These are phyloP conservation scores for Cepphus grylle DNA, from an alignment of 2,113 vertebrate genomes.

Conservation along the genomic window DNA sequence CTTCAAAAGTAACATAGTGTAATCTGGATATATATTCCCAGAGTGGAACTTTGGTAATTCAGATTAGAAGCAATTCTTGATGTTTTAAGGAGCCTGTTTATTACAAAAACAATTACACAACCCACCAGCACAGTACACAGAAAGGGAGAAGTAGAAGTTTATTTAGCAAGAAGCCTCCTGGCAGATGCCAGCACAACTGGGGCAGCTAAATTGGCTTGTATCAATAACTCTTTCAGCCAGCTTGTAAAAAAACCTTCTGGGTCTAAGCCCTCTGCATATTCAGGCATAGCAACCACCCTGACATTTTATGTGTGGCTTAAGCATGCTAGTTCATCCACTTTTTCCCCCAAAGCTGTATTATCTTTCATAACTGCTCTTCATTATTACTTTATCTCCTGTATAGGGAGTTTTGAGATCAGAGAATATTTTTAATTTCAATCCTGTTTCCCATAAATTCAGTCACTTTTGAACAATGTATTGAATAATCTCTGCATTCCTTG, in stretches of 20 bases:
- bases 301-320: background rate
- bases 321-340: background rate
- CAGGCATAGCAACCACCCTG: background rate
- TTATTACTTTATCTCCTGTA: background rate
- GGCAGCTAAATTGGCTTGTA: slow-evolving; percentile 49
- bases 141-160: slow-evolving; percentile 48
- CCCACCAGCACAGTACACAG: slow-evolving; percentile 12
- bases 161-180: slow-evolving; percentile 50
- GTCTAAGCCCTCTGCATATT: background rate
- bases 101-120: slow-evolving; percentile 66
- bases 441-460: background rate
- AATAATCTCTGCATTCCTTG: background rate
- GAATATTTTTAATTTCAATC: background rate
- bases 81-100: slow-evolving; percentile 62
- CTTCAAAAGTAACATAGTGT: slow-evolving; percentile 61
- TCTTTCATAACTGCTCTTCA: background rate
- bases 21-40: slow-evolving; percentile 74
- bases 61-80: slow-evolving; percentile 72
- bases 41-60: slow-evolving; percentile 66
- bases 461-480: background rate
- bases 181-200: slow-evolving; percentile 51
- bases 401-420: background rate
- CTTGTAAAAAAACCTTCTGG: slow-evolving; percentile 30
- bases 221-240: slow-evolving; percentile 48
- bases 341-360: background rate